Conservation (phyloP, 2,113 vertebrate species). For the Herpetotheres cachinnans region DNA sequence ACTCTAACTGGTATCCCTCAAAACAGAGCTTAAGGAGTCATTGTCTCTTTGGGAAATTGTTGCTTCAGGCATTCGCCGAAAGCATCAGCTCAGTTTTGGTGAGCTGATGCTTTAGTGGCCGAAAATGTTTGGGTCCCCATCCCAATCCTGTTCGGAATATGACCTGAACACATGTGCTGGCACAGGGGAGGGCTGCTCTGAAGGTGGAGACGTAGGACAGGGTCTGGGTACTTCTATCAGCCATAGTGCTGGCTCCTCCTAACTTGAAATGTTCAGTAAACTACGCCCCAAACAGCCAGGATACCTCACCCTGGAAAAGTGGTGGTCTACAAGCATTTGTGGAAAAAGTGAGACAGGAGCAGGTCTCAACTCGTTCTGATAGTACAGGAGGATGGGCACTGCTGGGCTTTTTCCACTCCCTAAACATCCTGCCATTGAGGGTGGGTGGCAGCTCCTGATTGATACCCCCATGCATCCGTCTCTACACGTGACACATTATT, state of each 20-base stretch:
- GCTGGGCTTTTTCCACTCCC: not conserved
- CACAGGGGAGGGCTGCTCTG: not conserved
- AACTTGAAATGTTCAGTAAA: not conserved
- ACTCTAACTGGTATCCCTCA: not conserved
- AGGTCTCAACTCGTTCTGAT: not conserved
- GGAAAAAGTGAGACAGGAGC: not conserved
- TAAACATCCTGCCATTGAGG: not conserved
- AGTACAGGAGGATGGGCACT: no score
- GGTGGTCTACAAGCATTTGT: not conserved
- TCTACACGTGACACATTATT: rapidly evolving
- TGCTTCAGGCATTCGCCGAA: not conserved
- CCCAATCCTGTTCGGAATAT: not conserved
- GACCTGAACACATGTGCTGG: not conserved
- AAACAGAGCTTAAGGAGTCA: not conserved
- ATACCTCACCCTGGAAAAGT: not conserved
- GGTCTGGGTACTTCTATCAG: not conserved
- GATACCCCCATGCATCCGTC: not conserved
- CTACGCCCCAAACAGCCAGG: not conserved
- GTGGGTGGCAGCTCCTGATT: not conserved
- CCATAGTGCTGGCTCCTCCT: not conserved
- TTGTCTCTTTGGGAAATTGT: not conserved
- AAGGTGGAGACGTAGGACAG: no score
- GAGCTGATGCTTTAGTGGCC: no score
- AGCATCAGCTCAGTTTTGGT: not conserved
- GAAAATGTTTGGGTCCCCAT: not conserved